Evolutionary conservation across 2,888 invertebrate species (phyloP).

Genomic region (Dromius quadrimaculatus): DNA sequence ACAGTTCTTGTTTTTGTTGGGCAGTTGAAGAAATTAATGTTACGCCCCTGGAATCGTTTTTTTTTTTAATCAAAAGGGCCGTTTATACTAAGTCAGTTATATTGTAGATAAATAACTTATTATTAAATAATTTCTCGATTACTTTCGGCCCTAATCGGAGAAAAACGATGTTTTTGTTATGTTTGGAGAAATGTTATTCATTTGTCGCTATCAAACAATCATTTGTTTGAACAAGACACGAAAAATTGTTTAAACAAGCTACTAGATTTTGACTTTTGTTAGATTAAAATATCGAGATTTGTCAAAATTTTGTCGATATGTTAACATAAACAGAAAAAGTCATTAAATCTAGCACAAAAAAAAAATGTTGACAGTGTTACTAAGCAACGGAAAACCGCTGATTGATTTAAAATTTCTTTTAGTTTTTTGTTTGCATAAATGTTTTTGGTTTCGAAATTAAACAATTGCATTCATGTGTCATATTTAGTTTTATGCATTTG

Average conservation of each 20-base stretch:
- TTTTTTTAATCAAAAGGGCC: neutral
- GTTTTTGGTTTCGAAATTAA: too few species aligned
- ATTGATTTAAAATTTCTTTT: too few species aligned
- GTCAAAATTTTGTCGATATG: neutral
- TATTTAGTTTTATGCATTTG: too few species aligned
- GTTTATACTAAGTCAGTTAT: neutral
- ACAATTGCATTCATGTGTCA: too few species aligned
- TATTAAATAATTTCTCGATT: neutral
- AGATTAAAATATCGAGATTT: neutral
- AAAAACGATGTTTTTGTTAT: neutral
- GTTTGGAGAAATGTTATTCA: conserved; percentile 11
- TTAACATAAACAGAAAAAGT: too few species aligned
- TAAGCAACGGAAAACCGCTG: too few species aligned
- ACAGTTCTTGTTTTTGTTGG: neutral
- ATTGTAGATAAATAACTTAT: conserved; percentile 13
- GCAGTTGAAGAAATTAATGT: too few species aligned
- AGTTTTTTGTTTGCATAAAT: too few species aligned
- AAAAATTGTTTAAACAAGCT: neutral
- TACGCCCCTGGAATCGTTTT: neutral
- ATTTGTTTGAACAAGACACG: too few species aligned
- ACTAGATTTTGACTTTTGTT: neutral
- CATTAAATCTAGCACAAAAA: too few species aligned
- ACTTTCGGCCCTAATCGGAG: neutral
- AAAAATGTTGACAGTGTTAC: too few species aligned
- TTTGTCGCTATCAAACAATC: neutral